Evolutionary conservation across 2,113 vertebrate genomes (phyloP).

Genomic region (Isichthys henryi): DNA sequence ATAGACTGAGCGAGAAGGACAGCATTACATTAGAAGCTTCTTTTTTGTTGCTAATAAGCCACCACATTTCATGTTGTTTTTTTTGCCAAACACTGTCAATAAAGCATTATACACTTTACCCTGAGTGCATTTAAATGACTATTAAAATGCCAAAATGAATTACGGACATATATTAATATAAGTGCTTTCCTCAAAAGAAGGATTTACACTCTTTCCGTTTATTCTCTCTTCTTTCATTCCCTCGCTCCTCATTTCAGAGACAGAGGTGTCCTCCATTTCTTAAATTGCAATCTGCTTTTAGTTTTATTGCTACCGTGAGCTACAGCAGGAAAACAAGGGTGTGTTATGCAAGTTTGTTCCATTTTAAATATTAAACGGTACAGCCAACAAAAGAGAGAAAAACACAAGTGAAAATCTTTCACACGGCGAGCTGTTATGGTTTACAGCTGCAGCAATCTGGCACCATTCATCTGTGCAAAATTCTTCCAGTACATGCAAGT

Average conservation of each 20-base stretch:
- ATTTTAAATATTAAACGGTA: slow-evolving; percentile 33
- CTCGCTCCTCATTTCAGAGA: too few species aligned
- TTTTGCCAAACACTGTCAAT: neutral
- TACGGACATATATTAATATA: neutral
- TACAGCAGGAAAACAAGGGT: neutral
- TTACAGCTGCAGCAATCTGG: slow-evolving; percentile 15
- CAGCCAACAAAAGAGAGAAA: neutral
- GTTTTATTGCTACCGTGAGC: slow-evolving; percentile 18
- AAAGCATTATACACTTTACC: neutral
- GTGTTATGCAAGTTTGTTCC: slow-evolving; percentile 21
- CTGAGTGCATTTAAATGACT: neutral
- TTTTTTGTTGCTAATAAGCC: neutral
- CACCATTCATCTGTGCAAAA: neutral
- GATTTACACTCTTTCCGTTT: neutral
- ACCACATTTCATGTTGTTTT: neutral
- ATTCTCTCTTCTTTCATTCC: neutral
- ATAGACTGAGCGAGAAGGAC: neutral
- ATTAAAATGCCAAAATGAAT: neutral
- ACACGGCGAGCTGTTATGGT: neutral
- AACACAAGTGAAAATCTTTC: neutral
- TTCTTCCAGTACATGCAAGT: neutral
- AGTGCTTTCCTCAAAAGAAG: neutral
- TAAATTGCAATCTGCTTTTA: slow-evolving; percentile 21
- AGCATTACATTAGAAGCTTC: neutral
- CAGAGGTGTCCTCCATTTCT: slow-evolving; percentile 11